These are phyloP conservation scores for Porites evermanni DNA, from an alignment of 92 coral and sea anemone genomes.

Conservation along the genomic window DNA sequence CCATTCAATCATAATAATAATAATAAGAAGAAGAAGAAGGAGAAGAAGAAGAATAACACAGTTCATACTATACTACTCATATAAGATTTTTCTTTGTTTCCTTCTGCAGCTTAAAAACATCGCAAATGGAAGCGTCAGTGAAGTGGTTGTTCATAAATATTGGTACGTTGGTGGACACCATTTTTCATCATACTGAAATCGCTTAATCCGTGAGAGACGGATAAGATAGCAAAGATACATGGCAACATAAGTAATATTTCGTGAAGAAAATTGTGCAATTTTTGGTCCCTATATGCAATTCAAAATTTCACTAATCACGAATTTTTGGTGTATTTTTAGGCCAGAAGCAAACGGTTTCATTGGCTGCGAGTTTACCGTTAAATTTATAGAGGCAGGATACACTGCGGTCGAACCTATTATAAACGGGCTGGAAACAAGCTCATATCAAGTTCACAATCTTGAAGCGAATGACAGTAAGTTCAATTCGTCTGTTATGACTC, in stretches of 20 bases:
- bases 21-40: too few species aligned
- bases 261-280: too few species aligned
- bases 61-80: too few species aligned
- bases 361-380: constrained; percentile 18
- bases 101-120: not conserved
- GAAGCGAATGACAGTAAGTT: constrained; percentile 45
- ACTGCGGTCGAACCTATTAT: constrained; percentile 26
- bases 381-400: constrained; percentile 19
- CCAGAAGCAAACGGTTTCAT: not conserved
- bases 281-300: not conserved
- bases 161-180: not conserved
- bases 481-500: too few species aligned
- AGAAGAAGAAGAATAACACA: too few species aligned
- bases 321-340: not conserved
- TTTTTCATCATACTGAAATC: too few species aligned
- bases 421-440: constrained; percentile 10
- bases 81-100: not conserved
- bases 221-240: too few species aligned
- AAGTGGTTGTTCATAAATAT: constrained; percentile 4
- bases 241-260: too few species aligned
- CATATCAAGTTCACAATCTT: constrained; percentile 5
- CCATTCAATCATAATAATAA: too few species aligned
- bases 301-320: not conserved
- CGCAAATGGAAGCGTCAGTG: not conserved
- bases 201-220: too few species aligned